Conservation (phyloP, 1,140 invertebrate genomes). For the Drosophila athabasca region DNA sequence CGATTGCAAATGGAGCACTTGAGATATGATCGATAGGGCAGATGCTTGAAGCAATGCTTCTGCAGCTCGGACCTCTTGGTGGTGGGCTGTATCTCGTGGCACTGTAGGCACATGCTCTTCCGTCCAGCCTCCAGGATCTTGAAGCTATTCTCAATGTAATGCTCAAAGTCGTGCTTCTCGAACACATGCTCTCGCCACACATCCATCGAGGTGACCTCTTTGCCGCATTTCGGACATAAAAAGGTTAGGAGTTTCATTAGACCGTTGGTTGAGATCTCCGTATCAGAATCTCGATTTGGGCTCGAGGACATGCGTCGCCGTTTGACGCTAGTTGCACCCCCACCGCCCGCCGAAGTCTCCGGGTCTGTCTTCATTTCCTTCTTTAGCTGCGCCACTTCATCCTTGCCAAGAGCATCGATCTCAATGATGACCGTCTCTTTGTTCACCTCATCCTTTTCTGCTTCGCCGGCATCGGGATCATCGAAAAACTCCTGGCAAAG, state of each 20-base stretch:
- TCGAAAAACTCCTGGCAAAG: slow-evolving; percentile 62
- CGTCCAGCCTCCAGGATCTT: slow-evolving; percentile 52
- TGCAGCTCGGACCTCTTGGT: slow-evolving; percentile 55
- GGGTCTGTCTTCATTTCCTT: slow-evolving; percentile 47
- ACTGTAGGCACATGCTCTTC: slow-evolving; percentile 61
- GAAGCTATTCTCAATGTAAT: slow-evolving; percentile 72
- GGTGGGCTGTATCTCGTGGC: slow-evolving; percentile 54
- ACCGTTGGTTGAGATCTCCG: slow-evolving; percentile 26
- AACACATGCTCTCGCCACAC: slow-evolving; percentile 72
- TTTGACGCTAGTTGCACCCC: slow-evolving; percentile 11
- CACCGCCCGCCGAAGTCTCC: no score
- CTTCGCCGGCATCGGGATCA: slow-evolving; percentile 5
- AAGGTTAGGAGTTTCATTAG: slow-evolving; percentile 54
- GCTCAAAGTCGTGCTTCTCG: slow-evolving; percentile 69
- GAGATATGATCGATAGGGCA: slow-evolving; percentile 71
- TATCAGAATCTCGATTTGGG: slow-evolving; percentile 32
- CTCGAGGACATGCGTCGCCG: slow-evolving; percentile 37
- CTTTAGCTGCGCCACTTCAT: slow-evolving; percentile 58
- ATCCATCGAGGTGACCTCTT: slow-evolving; percentile 60
- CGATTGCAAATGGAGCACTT: slow-evolving; percentile 71
- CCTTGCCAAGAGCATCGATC: slow-evolving; percentile 66
- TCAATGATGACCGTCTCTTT: slow-evolving; percentile 71
- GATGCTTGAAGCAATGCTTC: slow-evolving; percentile 75
- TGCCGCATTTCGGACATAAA: slow-evolving; percentile 73
- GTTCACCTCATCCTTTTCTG: slow-evolving; percentile 7